Conservation (phyloP, 1,140 invertebrate genomes). For the Phymorhynchus buccinoides region DNA sequence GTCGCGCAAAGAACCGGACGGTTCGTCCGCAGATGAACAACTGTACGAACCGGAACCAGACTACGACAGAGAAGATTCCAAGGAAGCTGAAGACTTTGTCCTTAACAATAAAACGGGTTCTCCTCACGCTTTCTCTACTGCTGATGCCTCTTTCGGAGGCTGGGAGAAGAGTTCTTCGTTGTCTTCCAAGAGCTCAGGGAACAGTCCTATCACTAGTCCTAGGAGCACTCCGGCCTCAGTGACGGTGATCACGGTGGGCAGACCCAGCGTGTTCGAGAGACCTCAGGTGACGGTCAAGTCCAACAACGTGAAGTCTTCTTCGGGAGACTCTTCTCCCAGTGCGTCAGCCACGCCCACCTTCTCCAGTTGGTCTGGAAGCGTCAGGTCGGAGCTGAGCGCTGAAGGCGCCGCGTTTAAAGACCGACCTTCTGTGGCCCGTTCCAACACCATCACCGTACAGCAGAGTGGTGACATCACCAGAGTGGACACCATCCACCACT, state of each 20-base stretch:
- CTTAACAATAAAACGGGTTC: too few species aligned
- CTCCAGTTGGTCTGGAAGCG: neutral
- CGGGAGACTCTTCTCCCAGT: conserved; percentile 52
- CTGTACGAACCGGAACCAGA: conserved; percentile 65
- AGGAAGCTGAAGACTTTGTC: too few species aligned
- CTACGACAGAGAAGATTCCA: conserved; percentile 66
- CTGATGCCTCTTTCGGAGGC: neutral
- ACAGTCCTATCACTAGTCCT: neutral
- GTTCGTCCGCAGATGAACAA: conserved; percentile 27
- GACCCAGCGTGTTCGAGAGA: neutral
- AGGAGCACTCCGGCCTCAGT: conserved; percentile 40
- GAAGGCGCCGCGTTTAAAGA: neutral
- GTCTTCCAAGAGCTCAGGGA: neutral
- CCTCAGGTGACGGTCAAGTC: neutral
- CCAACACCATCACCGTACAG: neutral
- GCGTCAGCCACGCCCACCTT: too few species aligned
- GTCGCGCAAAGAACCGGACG: neutral
- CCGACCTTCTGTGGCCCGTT: neutral
- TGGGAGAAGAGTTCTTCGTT: neutral
- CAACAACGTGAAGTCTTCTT: neutral
- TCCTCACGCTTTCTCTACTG: neutral
- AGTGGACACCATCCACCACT: neutral
- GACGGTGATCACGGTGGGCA: conserved; percentile 61
- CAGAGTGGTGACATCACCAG: neutral
- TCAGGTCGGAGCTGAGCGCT: neutral